phyloP scores from a whole-genome alignment of 2,113 vertebrate genomes.

The Limnothrissa miodon region DNA sequence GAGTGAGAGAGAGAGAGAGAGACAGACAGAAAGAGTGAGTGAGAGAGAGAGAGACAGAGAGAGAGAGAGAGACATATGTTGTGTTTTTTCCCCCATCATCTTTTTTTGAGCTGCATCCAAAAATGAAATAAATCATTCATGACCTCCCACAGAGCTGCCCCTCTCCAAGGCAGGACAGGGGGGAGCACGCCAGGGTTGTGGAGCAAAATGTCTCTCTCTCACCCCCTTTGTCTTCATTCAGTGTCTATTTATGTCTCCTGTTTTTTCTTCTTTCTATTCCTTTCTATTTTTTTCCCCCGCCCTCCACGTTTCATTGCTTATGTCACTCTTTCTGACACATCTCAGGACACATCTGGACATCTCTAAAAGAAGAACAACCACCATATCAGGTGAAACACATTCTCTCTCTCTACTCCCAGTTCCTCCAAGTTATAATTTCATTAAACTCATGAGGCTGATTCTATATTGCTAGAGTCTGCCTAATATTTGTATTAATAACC shows the following conservation, averaged over 20 bases:
- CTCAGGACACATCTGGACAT: background rate
- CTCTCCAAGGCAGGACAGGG: constrained; percentile 42
- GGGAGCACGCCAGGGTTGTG: constrained; percentile 39
- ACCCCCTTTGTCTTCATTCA: background rate
- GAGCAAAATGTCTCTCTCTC: constrained; percentile 17
- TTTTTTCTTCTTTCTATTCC: background rate
- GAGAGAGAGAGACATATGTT: constrained; percentile 23
- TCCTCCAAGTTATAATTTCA: background rate
- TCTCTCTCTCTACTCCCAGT: background rate
- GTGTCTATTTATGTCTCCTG: background rate
- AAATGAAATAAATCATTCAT: constrained; percentile 64
- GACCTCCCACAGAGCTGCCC: constrained; percentile 38
- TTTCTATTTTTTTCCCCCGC: background rate
- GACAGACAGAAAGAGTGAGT: background rate
- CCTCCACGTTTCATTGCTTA: background rate
- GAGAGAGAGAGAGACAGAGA: background rate
- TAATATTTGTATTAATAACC: background rate
- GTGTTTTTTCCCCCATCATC: constrained; percentile 33
- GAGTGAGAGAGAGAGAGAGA: background rate
- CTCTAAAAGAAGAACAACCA: background rate
- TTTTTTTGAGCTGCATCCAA: constrained; percentile 52
- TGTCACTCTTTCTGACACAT: background rate
- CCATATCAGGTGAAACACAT: background rate
- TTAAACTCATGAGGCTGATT: background rate
- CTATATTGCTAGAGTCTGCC: background rate